Percentiles rank a stretch among this genome's conserved stretches.
Conservation (phyloP, 2,113 vertebrate species). For the Pachycephala philippinensis region DNA sequence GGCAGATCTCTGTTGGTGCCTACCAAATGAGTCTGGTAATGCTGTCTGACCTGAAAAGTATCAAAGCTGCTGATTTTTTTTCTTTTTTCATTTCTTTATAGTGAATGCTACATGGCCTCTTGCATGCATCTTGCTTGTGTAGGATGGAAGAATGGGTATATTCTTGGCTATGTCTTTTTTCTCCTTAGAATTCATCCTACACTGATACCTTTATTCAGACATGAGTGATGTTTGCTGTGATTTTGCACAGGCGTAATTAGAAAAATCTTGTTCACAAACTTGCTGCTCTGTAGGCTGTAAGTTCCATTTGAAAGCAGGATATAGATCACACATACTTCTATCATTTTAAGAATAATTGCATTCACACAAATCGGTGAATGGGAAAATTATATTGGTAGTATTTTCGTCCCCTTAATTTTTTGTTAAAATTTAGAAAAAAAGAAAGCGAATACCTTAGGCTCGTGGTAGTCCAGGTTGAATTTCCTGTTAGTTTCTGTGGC, state of each 20-base stretch:
- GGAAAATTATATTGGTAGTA: neutral
- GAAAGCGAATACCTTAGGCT: neutral
- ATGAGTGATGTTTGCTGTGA: neutral
- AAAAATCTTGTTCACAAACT: neutral
- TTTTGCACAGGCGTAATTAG: neutral
- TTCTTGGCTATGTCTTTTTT: neutral
- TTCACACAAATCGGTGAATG: neutral
- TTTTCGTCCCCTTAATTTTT: neutral
- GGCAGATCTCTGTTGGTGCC: conserved; percentile 24
- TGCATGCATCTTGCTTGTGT: neutral
- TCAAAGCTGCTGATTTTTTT: neutral
- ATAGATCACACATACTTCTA: neutral
- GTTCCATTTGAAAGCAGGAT: neutral
- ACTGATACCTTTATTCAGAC: neutral
- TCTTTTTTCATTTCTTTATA: neutral
- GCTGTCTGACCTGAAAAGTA: conserved; percentile 19
- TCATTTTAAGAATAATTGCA: neutral
- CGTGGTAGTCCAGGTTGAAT: neutral
- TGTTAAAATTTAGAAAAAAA: neutral
- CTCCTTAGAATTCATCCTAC: neutral
- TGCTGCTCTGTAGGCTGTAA: neutral
- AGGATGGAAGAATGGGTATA: neutral
- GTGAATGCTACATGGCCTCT: neutral
- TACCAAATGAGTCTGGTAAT: neutral
- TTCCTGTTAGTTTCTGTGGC: conserved; percentile 38